A percentile compares a stretch with the other conserved stretches of the same genome.
These are phyloP conservation scores for Hyperoodon ampullatus DNA, from an alignment of 2,113 vertebrate genomes.

Conservation along the genomic window DNA sequence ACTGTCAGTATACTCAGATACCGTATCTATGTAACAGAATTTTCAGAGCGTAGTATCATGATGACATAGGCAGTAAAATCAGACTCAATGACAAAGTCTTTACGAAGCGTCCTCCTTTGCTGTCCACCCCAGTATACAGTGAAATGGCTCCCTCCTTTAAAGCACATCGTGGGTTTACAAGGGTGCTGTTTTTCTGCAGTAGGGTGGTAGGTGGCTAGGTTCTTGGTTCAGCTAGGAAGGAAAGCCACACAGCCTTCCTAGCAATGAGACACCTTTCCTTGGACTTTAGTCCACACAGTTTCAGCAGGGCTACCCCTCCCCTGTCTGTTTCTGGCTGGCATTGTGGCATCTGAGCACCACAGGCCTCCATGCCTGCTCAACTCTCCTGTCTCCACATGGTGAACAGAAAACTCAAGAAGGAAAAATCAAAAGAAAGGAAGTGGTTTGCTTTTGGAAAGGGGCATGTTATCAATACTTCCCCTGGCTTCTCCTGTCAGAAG, in stretches of 20 bases:
- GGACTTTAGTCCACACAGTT: background rate
- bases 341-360: background rate
- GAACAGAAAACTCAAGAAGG: background rate
- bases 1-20: background rate
- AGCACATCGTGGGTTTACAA: background rate
- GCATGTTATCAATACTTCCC: background rate
- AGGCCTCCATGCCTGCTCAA: background rate
- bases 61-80: background rate
- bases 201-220: background rate
- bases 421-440: background rate
- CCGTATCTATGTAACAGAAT: background rate
- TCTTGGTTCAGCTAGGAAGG: background rate
- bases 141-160: background rate
- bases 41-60: background rate
- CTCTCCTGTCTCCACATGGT: background rate
- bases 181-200: background rate
- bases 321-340: background rate
- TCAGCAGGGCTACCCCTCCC: background rate
- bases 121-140: background rate
- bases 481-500: background rate
- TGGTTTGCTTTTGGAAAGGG: background rate
- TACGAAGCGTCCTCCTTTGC: background rate
- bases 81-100: background rate
- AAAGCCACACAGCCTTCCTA: background rate
- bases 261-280: background rate